Evolutionary conservation across 2,888 invertebrate species (phyloP), one percentile per base, ranked within the genome.

Genomic region (Harpalus rufipes): DNA sequence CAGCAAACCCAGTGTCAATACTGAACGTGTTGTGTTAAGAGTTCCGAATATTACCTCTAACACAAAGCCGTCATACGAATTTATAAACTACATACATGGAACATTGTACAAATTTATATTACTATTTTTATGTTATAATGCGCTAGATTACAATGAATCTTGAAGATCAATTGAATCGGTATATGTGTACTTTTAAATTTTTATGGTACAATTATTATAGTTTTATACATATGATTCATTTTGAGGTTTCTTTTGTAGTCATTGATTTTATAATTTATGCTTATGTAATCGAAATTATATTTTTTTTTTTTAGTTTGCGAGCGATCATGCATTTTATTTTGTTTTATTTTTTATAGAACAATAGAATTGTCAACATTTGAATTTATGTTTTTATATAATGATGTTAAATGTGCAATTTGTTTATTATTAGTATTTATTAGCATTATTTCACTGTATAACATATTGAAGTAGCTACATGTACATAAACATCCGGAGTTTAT

Each of bases 331-430:
- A 80, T 80, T 81, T 56, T 79, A 85, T 80, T 80, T 80, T 79
- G 18, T 83, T 56, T 79, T 51, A 51, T 84, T 78, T 79, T 21
- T 85, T 85, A 85, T 85, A 85, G 79, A 72, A 68, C 80, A 85
- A 85, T 84, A 84, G 84, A 84, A 79, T 63, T 85, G 68, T 80
- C 68, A 58, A 44, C 68, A 76, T 56, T 79, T 59, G 65, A 76
- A 78, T 79, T 68, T 80, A 79, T 80, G 85, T 85, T 84, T 85
- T 85, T 85, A 79, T 85, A 85, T 85, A 80, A 85, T 84, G 78
- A 85, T 84, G 84, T 78, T 84, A 72, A 85, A 85, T 85, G 85
- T 85, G 85, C 85, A 85, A 85, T 85, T 85, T 85, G 79, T 85
- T 85, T 85, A 80, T 84, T 84, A 65, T 85, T 85, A 84, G 79